Conservation (phyloP, 2,797 vertebrate species). For the Glyptemys insculpta region DNA sequence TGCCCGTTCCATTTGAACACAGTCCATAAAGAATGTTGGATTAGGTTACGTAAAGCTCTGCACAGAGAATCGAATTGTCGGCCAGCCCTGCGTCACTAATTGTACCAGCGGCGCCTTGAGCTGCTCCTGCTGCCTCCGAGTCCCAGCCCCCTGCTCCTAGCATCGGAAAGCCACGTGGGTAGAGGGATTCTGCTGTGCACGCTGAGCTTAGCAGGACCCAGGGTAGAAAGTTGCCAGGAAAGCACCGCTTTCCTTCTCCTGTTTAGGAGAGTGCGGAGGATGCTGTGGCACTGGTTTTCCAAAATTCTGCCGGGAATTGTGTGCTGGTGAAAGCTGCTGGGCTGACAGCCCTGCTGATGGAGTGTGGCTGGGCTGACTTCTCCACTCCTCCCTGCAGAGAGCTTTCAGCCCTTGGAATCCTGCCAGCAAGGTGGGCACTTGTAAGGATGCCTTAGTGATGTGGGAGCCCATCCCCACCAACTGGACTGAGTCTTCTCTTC, state of each 20-base stretch:
- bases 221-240: not conserved
- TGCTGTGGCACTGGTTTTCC: not conserved
- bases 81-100: accelerated
- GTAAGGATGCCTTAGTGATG: not conserved
- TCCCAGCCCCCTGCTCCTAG: accelerated
- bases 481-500: not conserved
- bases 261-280: not conserved
- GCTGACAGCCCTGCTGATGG: not conserved
- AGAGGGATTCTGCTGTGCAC: not conserved
- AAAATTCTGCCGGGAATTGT: not conserved
- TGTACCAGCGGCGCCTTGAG: not conserved
- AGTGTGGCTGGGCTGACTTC: not conserved
- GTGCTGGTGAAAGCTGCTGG: not conserved
- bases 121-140: not conserved
- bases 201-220: not conserved
- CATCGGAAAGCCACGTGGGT: not conserved
- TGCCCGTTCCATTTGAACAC: conserved; percentile 21
- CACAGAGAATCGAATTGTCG: conserved; percentile 71
- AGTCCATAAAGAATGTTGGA: conserved; percentile 1
- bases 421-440: not conserved
- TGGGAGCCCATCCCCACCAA: not conserved
- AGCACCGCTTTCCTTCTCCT: not conserved
- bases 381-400: not conserved
- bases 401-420: not conserved
- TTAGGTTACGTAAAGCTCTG: conserved; percentile 58